These are phyloP conservation scores for Macrosoma leucophasiata DNA, from an alignment of 2,888 invertebrate genomes.

Conservation along the genomic window DNA sequence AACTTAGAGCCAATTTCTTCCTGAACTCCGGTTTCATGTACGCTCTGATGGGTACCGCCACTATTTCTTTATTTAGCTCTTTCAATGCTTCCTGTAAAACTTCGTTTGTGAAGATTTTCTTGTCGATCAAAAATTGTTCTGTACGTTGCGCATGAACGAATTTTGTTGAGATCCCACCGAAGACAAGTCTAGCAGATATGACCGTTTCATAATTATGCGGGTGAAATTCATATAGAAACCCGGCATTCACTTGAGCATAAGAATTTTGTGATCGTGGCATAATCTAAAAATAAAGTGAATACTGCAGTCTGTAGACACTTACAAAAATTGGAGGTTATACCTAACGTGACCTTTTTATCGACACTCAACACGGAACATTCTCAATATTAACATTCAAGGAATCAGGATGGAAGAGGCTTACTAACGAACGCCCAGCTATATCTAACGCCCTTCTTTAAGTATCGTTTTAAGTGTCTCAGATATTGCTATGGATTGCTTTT, in stretches of 20 bases:
- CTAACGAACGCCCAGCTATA: no score
- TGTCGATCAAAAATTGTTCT: conserved; percentile 59
- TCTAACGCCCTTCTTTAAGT: conserved; percentile 6
- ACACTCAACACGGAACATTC: no score
- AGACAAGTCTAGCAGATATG: conserved; percentile 74
- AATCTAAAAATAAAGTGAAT: conserved; percentile 65
- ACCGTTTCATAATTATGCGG: conserved; percentile 40
- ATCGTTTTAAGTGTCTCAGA: no score
- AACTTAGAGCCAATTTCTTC: conserved; percentile 74
- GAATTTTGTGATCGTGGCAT: conserved; percentile 84
- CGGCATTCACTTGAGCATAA: conserved; percentile 85
- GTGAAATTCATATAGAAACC: conserved; percentile 77
- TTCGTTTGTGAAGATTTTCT: conserved; percentile 58
- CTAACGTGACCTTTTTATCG: no score
- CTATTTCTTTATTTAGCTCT: conserved; percentile 73
- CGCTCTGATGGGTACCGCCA: conserved; percentile 73
- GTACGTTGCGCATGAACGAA: conserved; percentile 77
- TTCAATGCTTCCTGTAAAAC: conserved; percentile 69
- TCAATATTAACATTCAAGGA: no score
- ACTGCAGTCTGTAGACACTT: no score
- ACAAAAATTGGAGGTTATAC: no score
- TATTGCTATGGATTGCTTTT: no score
- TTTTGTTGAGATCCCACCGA: conserved; percentile 70
- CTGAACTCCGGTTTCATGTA: conserved; percentile 77
- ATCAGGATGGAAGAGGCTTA: not conserved